Conservation (phyloP, 1,140 invertebrate species). For the Camponotus vicinus region DNA sequence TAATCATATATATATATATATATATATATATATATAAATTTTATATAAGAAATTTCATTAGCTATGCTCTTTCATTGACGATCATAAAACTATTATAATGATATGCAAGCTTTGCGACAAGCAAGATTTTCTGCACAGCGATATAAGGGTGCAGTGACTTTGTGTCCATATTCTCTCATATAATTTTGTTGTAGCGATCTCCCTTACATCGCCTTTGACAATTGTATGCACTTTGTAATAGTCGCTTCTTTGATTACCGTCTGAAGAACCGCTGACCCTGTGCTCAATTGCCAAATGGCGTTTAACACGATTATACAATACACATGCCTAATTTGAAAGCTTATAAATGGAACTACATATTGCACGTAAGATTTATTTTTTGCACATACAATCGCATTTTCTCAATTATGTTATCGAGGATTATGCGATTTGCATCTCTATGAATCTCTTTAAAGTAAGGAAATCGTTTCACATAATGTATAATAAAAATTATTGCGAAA, state of each 20-base stretch:
- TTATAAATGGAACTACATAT: neutral
- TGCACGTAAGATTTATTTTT: neutral
- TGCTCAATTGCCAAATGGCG: slow-evolving; percentile 47
- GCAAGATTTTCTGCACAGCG: no score
- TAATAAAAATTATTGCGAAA: neutral
- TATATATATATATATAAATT: no score
- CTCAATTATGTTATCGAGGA: neutral
- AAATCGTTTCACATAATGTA: neutral
- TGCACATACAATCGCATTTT: neutral
- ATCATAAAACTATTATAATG: neutral
- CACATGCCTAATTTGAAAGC: neutral
- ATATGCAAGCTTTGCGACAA: neutral
- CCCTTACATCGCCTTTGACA: neutral
- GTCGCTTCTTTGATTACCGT: slow-evolving; percentile 22
- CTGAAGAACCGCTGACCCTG: slow-evolving; percentile 39
- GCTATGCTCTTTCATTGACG: neutral
- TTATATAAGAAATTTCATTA: slow-evolving; percentile 1
- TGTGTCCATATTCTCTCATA: slow-evolving; percentile 1
- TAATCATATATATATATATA: neutral
- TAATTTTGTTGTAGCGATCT: neutral
- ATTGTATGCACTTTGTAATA: neutral
- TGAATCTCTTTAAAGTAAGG: neutral
- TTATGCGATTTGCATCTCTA: neutral
- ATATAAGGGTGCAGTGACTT: neutral
- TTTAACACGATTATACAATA: slow-evolving; percentile 30